Conservation (phyloP, 2,113 vertebrate genomes). For the Spermophilus dauricus region DNA sequence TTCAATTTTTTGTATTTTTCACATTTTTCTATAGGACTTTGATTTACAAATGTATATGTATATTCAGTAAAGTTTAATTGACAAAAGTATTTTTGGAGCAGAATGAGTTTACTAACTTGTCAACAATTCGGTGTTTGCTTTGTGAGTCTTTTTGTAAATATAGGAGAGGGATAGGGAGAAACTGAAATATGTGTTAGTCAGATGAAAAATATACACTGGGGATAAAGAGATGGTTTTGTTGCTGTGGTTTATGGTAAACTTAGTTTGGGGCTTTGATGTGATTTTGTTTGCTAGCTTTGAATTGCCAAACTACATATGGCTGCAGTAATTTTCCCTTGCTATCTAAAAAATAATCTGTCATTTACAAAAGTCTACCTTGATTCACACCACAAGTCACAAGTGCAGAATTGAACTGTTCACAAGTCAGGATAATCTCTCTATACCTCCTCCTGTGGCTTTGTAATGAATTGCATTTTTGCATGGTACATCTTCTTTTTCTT, state of each 20-base stretch:
- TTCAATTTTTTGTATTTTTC: not conserved
- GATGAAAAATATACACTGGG: slow-evolving; percentile 75
- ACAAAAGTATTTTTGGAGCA: slow-evolving; percentile 12
- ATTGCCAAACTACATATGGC: slow-evolving; percentile 82
- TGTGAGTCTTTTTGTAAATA: slow-evolving; percentile 71
- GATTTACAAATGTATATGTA: not conserved
- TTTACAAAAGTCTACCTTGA: slow-evolving; percentile 85
- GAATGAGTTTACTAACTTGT: slow-evolving; percentile 60
- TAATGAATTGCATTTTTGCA: slow-evolving; percentile 79
- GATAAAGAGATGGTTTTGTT: slow-evolving; percentile 76
- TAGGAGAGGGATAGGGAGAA: slow-evolving; percentile 32
- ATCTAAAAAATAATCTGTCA: slow-evolving; percentile 87
- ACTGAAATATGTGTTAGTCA: slow-evolving; percentile 71
- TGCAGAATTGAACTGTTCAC: slow-evolving; percentile 74
- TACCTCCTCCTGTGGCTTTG: slow-evolving; percentile 54
- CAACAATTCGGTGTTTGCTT: slow-evolving; percentile 71
- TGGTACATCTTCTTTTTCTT: slow-evolving; percentile 33
- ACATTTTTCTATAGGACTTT: not conserved
- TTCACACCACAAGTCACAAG: slow-evolving; percentile 84
- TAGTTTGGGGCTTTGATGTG: slow-evolving; percentile 82
- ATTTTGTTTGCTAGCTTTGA: slow-evolving; percentile 87
- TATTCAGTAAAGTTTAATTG: slow-evolving; percentile 51
- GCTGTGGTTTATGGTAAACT: slow-evolving; percentile 85
- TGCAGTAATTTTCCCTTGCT: slow-evolving; percentile 87
- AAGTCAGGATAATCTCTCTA: slow-evolving; percentile 9